Conservation (phyloP, 2,797 vertebrate genomes). For the Hippocampus kuda region DNA sequence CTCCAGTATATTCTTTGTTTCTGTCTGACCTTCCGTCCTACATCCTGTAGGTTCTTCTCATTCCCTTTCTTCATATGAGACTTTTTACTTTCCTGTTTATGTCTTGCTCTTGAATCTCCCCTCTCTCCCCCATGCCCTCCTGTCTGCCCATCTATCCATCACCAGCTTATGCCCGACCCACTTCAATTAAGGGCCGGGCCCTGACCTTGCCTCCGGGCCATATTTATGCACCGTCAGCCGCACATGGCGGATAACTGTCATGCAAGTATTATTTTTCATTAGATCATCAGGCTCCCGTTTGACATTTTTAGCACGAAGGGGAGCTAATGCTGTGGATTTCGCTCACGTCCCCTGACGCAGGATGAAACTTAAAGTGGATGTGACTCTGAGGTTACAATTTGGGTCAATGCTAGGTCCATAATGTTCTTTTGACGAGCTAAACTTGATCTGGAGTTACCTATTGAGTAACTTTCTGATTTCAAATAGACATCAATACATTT, state of each 20-base stretch:
- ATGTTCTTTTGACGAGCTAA: constrained; percentile 5
- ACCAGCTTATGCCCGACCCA: constrained; percentile 40
- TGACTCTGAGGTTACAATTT: constrained; percentile 18
- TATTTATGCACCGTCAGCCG: constrained; percentile 64
- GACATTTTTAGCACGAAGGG: constrained; percentile 49
- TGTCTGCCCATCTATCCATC: constrained; percentile 49
- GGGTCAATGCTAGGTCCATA: constrained; percentile 13
- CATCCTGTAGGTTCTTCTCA: constrained; percentile 7
- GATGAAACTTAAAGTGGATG: constrained; percentile 16
- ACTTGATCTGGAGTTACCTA: background rate
- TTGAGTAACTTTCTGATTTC: background rate
- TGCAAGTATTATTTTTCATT: constrained; percentile 57
- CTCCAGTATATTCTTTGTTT: background rate
- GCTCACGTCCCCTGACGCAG: constrained; percentile 17
- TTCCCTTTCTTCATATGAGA: constrained; percentile 13
- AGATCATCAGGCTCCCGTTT: constrained; percentile 36
- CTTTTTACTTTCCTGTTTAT: constrained; percentile 13
- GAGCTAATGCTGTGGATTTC: constrained; percentile 53
- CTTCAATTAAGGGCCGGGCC: constrained; percentile 51
- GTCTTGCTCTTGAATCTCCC: constrained; percentile 32
- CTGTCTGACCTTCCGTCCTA: constrained; percentile 3
- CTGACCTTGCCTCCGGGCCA: constrained; percentile 60
- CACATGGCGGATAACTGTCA: constrained; percentile 57
- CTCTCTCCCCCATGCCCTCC: constrained; percentile 30
- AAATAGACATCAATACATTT: background rate